These are phyloP conservation scores for Epistrophe eligans DNA, from an alignment of 2,888 invertebrate species.

Conservation along the genomic window DNA sequence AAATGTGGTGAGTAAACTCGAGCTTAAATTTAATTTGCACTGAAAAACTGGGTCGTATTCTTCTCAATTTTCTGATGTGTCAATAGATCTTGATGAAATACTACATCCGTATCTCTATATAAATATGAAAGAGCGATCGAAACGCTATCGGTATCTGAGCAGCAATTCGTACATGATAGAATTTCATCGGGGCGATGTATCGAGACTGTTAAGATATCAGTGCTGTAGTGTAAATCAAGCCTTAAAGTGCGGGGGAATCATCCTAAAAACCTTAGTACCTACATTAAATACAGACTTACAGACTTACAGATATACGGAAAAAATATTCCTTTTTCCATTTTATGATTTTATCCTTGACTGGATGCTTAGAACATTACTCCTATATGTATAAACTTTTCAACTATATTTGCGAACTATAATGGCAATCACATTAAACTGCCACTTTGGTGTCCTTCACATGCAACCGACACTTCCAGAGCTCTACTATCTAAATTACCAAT, in stretches of 20 bases:
- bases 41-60: too few relatives aligned
- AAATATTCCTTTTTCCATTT: neutral
- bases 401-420: slow-evolving; percentile 10
- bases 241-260: neutral
- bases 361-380: neutral
- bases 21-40: too few relatives aligned
- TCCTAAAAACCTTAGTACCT: neutral
- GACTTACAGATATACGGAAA: neutral
- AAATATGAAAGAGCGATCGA: too few relatives aligned
- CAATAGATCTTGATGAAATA: too few relatives aligned
- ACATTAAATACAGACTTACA: neutral
- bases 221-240: too few relatives aligned
- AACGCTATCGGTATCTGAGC: too few relatives aligned
- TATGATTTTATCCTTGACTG: neutral
- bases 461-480: slow-evolving; percentile 26
- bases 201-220: too few relatives aligned
- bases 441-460: slow-evolving; percentile 46
- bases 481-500: slow-evolving; percentile 69
- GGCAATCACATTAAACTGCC: slow-evolving; percentile 29
- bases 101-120: too few relatives aligned
- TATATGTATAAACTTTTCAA: neutral
- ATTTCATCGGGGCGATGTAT: too few relatives aligned
- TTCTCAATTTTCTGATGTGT: too few relatives aligned
- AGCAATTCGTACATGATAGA: too few relatives aligned
- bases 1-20: too few relatives aligned